Evolutionary conservation across 2,113 vertebrate genomes (phyloP), one percentile per base, ranked within the genome.

Genomic region (Mus pahari): DNA sequence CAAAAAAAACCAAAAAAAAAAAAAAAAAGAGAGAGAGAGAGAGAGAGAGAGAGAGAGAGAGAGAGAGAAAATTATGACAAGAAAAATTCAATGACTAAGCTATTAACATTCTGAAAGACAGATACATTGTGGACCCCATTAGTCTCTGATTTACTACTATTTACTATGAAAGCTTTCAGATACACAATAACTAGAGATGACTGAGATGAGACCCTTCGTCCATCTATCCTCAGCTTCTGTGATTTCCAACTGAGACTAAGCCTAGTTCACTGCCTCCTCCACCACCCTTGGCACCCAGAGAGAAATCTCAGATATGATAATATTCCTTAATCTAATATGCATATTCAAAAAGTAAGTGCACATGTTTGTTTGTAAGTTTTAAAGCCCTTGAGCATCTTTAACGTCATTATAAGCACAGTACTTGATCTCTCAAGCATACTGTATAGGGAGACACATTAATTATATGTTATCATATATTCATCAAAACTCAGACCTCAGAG

Each of bases 401-500:
- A 31, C 60, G 71, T 95, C 73, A 53, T 92, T 45, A 68, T 28
- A 78, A 13, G 39, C 45, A 68, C 24, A 39, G 31, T 58, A 50
- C 53, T 36, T 75, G 62, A 90, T 45, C 87, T 96, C 64, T 94
- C 71, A 90, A 95, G 94, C 26, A 84, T 26, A 53, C 10, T 20
- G 28, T 39, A 74, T 14, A 24, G 64, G 42, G 74, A 94, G 53
- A 91, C 1, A 45, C 24, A 55, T 53, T 53, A 88, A 70, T 53
- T n/a, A 68, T 36, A 26, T 71, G 48, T 55, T 74, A 86, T 36
- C 24, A 39, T 39, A 88, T 74, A 48, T 55, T 81, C 53, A 96
- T 88, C 83, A 87, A 92, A 97, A 78, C 36, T 71, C 66, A 95
- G 75, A 96, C 79, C 87, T 92, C 78, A 95, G 74, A 87, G 62